phyloP scores from a whole-genome alignment of 2,113 vertebrate genomes.

The Corydoras maculifer region DNA sequence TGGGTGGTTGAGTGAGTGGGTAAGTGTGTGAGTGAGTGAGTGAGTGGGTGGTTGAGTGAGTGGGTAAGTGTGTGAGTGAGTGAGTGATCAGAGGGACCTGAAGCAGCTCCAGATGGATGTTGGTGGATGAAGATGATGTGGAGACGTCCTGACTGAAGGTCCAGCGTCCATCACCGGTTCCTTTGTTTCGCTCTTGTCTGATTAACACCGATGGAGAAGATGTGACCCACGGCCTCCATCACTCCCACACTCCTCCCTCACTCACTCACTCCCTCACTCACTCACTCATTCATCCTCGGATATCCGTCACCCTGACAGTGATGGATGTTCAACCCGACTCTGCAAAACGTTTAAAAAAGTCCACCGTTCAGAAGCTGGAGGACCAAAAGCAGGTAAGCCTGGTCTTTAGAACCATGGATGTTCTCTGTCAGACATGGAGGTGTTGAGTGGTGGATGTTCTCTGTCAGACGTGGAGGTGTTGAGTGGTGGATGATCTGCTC shows the following conservation, averaged over 20 bases:
- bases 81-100: conserved; percentile 41
- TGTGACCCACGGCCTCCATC: conserved; percentile 70
- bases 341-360: conserved; percentile 91
- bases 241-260: conserved; percentile 13
- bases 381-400: conserved; percentile 94
- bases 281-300: conserved; percentile 53
- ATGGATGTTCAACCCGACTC: conserved; percentile 95
- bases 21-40: conserved; percentile 43
- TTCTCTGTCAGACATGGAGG: neutral
- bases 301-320: conserved; percentile 63
- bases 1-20: conserved; percentile 35
- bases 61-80: neutral
- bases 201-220: conserved; percentile 56
- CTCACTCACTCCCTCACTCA: conserved; percentile 18
- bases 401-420: neutral
- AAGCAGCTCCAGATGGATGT: conserved; percentile 36
- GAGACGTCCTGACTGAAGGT: conserved; percentile 32
- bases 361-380: conserved; percentile 92
- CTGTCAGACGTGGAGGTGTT: too few species aligned
- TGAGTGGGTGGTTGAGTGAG: conserved; percentile 27
- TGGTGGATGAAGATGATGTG: conserved; percentile 34
- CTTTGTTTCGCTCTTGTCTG: conserved; percentile 1
- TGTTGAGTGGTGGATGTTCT: neutral
- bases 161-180: conserved; percentile 7
- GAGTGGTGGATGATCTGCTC: too few species aligned